A percentile compares a stretch with the other conserved stretches of the same genome.
These are phyloP conservation scores for Plotosus lineatus DNA, from an alignment of 2,113 vertebrate genomes.

Conservation along the genomic window DNA sequence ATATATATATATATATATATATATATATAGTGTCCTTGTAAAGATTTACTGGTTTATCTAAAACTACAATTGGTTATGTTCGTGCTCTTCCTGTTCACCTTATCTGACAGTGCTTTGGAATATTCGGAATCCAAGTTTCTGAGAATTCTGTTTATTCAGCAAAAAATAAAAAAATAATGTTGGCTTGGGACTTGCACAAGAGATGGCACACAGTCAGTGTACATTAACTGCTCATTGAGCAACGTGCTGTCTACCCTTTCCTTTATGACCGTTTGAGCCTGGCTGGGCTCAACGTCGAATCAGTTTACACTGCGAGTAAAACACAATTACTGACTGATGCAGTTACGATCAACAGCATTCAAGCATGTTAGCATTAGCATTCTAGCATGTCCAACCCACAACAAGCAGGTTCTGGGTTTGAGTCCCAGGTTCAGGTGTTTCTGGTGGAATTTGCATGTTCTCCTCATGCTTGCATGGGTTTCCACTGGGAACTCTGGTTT, in stretches of 20 bases:
- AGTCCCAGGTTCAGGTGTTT: no score
- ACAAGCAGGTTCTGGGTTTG: no score
- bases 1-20: no score
- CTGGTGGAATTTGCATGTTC: no score
- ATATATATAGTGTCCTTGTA: neutral
- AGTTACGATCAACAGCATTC: neutral
- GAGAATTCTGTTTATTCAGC: slow-evolving; percentile 39
- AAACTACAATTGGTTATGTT: neutral
- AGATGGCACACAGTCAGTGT: slow-evolving; percentile 36
- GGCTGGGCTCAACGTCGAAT: neutral
- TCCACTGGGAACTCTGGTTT: no score
- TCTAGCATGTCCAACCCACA: no score
- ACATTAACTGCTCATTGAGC: slow-evolving; percentile 36
- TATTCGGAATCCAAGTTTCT: slow-evolving; percentile 23
- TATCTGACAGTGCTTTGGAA: neutral
- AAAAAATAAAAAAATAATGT: slow-evolving; percentile 25
- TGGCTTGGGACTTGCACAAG: slow-evolving; percentile 41
- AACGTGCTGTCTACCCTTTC: slow-evolving; percentile 37
- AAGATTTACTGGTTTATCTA: neutral
- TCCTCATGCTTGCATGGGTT: no score
- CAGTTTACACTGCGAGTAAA: neutral
- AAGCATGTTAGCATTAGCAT: no score
- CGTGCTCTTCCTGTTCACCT: neutral
- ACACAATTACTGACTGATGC: neutral
- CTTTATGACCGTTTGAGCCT: neutral